phyloP scores from a whole-genome alignment of 2,797 vertebrate species.

The Hydrophis major region DNA sequence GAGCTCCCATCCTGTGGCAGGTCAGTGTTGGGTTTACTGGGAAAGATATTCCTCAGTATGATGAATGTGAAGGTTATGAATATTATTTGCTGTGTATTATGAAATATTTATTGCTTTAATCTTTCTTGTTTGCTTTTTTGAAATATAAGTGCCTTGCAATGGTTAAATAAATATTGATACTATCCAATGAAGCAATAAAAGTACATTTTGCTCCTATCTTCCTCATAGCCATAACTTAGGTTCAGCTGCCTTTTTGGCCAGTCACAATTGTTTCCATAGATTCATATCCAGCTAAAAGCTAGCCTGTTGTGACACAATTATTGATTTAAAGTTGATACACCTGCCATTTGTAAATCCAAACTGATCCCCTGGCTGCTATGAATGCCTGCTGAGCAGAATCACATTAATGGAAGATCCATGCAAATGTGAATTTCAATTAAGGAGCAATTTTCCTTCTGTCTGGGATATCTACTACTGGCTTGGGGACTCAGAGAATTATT shows the following conservation, averaged over 20 bases:
- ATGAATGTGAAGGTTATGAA: not conserved
- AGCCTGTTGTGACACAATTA: not conserved
- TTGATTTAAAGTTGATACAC: not conserved
- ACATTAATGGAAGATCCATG: not conserved
- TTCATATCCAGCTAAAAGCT: not conserved
- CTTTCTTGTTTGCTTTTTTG: not conserved
- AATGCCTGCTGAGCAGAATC: not conserved
- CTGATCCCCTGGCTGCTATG: not conserved
- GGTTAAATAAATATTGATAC: not conserved
- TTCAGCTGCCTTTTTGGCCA: not conserved
- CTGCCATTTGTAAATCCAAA: not conserved
- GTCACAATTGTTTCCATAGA: not conserved
- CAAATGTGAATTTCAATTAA: not conserved
- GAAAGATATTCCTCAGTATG: not conserved
- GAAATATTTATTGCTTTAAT: not conserved
- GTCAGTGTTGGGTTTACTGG: not conserved
- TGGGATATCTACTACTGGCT: not conserved
- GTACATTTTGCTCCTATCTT: not conserved
- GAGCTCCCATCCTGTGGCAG: not conserved
- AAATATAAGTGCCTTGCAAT: not conserved
- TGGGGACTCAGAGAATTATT: not conserved
- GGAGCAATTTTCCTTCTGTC: not conserved
- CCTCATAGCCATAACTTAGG: not conserved
- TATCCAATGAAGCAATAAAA: not conserved
- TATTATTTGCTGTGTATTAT: not conserved